These are phyloP conservation scores for Entosphenus tridentatus DNA, from an alignment of 2,113 vertebrate species.

Conservation along the genomic window DNA sequence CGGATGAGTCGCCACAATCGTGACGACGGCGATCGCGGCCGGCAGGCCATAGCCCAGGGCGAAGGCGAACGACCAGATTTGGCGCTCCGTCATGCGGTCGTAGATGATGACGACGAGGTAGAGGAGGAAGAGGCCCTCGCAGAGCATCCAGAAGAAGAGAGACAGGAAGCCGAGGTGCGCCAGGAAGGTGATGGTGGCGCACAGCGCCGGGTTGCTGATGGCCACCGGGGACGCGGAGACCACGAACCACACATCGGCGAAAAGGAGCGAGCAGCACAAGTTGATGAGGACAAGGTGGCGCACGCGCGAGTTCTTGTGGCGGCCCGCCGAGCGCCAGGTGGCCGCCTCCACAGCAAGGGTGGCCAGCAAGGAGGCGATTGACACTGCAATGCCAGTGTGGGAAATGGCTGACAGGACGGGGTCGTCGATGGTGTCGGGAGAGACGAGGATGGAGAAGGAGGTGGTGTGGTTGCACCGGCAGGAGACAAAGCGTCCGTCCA, in stretches of 20 bases:
- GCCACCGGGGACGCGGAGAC: slow-evolving; percentile 12
- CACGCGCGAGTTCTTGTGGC: slow-evolving; percentile 39
- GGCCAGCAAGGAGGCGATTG: slow-evolving; percentile 33
- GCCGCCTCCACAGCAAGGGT: slow-evolving; percentile 32
- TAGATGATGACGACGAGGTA: slow-evolving; percentile 41
- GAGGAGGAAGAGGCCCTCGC: slow-evolving; percentile 41
- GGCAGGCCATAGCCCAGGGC: slow-evolving; percentile 43
- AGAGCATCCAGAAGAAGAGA: slow-evolving; percentile 78
- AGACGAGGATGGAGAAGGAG: slow-evolving; percentile 57
- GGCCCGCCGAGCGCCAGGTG: slow-evolving; percentile 34
- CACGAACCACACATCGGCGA: slow-evolving; percentile 46
- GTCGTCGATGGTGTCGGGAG: slow-evolving; percentile 11
- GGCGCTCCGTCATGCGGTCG: slow-evolving; percentile 17
- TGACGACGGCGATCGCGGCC: slow-evolving; percentile 35
- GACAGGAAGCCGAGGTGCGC: slow-evolving; percentile 56
- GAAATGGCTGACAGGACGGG: slow-evolving; percentile 24
- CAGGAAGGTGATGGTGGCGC: slow-evolving; percentile 44
- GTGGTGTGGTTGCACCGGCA: slow-evolving; percentile 39
- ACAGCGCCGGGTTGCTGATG: slow-evolving; percentile 12
- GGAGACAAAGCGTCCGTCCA: slow-evolving; percentile 10
- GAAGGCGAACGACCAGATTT: slow-evolving; percentile 32
- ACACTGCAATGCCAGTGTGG: slow-evolving; percentile 33
- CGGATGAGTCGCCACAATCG: slow-evolving; percentile 36
- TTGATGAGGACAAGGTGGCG: slow-evolving; percentile 50
- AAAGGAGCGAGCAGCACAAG: slow-evolving; percentile 33